Evolutionary conservation across 1,140 invertebrate genomes (phyloP).

Genomic region (Caenorhabditis briggsae): DNA sequence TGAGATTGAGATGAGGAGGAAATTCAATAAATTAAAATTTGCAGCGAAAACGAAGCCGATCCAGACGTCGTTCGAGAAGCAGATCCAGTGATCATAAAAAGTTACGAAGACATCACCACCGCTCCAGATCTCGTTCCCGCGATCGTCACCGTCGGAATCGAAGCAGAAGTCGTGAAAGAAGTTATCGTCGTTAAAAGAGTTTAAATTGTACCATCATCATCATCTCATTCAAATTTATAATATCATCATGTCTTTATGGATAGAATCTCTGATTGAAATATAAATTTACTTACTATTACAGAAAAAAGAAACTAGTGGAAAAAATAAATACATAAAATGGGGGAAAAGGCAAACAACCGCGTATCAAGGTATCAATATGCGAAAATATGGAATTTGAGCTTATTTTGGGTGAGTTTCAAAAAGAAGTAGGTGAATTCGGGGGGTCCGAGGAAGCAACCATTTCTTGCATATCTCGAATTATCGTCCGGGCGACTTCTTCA

Average conservation of each 20-base stretch:
- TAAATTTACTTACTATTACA: background rate
- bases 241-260: background rate
- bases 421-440: conserved; percentile 22
- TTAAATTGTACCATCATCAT: background rate
- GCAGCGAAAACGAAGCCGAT: conserved; percentile 30
- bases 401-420: background rate
- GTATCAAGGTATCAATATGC: conserved; percentile 22
- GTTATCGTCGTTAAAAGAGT: background rate
- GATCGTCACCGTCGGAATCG: conserved; percentile 32
- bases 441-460: conserved; percentile 51
- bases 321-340: background rate
- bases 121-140: conserved; percentile 7
- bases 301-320: background rate
- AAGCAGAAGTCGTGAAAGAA: conserved; percentile 32
- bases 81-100: conserved; percentile 11
- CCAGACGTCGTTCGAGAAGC: background rate
- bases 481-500: conserved; percentile 53
- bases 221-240: background rate
- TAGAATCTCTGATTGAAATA: background rate
- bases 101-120: conserved; percentile 1
- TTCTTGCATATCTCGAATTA: conserved; percentile 56
- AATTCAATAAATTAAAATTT: background rate
- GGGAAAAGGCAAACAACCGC: background rate
- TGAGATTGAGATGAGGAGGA: background rate
- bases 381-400: conserved; percentile 38